phyloP scores from a whole-genome alignment of 2,888 invertebrate species.

The Diabrotica balteata region DNA sequence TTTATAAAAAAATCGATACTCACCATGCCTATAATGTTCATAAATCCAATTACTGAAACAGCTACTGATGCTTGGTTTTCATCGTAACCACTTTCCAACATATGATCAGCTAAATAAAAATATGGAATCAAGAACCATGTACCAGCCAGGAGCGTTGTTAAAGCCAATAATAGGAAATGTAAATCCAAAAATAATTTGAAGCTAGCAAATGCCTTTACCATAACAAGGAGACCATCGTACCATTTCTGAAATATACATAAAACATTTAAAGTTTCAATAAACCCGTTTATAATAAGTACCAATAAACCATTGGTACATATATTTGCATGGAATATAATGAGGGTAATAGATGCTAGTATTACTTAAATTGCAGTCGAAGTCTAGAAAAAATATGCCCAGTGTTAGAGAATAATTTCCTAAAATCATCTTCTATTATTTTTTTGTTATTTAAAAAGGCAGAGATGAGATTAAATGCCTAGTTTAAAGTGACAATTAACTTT shows the following conservation, averaged over 20 bases:
- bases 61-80: conserved; percentile 79
- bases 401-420: too few relatives aligned
- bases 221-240: conserved; percentile 71
- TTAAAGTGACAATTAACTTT: too few relatives aligned
- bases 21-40: conserved; percentile 90
- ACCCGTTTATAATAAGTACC: too few relatives aligned
- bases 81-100: conserved; percentile 70
- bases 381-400: too few relatives aligned
- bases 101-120: conserved; percentile 88
- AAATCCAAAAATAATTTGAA: conserved; percentile 78
- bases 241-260: conserved; percentile 68
- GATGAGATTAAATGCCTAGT: too few relatives aligned
- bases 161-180: conserved; percentile 80
- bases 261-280: too few relatives aligned
- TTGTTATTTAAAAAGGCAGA: too few relatives aligned
- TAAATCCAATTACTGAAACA: conserved; percentile 85
- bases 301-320: too few relatives aligned
- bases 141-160: conserved; percentile 88
- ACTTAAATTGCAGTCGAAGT: too few relatives aligned
- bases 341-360: too few relatives aligned
- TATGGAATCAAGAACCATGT: conserved; percentile 95
- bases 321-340: too few relatives aligned
- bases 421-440: too few relatives aligned
- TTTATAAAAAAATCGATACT: conserved; percentile 47
- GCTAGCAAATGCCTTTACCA: conserved; percentile 77